A percentile compares a stretch with the other conserved stretches of the same genome.
Conservation (phyloP, 1,140 invertebrate genomes). For the Aphelinus certus region DNA sequence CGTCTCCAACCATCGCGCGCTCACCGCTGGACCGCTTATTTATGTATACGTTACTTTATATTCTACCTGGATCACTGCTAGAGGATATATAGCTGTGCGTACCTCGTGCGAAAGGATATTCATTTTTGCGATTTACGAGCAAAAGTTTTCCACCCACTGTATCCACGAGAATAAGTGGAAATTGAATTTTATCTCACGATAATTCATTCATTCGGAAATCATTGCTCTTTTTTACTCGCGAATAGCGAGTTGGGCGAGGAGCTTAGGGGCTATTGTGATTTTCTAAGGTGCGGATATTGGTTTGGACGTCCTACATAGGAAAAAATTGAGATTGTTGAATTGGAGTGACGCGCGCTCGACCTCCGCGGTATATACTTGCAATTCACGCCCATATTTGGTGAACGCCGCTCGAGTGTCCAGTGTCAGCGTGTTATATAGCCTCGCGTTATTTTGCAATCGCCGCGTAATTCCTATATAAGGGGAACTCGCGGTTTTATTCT, state of each 20-base stretch:
- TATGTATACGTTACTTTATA: too few relatives aligned
- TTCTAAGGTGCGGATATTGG: neutral
- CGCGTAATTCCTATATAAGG: neutral
- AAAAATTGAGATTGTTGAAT: neutral
- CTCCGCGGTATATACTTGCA: conserved; percentile 23
- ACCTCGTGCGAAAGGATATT: neutral
- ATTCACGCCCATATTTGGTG: conserved; percentile 50
- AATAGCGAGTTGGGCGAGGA: neutral
- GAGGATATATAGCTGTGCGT: neutral
- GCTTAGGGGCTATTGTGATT: neutral
- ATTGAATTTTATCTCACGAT: neutral
- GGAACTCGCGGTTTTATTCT: too few relatives aligned
- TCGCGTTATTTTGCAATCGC: conserved; percentile 41
- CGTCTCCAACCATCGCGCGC: too few relatives aligned
- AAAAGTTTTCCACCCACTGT: neutral
- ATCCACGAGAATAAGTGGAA: too few relatives aligned
- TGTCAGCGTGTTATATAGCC: conserved; percentile 4
- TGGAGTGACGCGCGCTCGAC: conserved; percentile 28
- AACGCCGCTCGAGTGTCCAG: conserved; percentile 10
- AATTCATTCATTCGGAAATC: conserved; percentile 1
- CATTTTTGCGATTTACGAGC: neutral
- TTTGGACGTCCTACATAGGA: too few relatives aligned
- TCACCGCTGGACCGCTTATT: too few relatives aligned
- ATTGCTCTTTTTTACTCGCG: neutral
- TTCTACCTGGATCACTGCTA: too few relatives aligned